These are phyloP conservation scores for Chrysaora quinquecirrha DNA, from an alignment of 30 jellyfish, hydroid and myxozoan species.

Conservation along the genomic window DNA sequence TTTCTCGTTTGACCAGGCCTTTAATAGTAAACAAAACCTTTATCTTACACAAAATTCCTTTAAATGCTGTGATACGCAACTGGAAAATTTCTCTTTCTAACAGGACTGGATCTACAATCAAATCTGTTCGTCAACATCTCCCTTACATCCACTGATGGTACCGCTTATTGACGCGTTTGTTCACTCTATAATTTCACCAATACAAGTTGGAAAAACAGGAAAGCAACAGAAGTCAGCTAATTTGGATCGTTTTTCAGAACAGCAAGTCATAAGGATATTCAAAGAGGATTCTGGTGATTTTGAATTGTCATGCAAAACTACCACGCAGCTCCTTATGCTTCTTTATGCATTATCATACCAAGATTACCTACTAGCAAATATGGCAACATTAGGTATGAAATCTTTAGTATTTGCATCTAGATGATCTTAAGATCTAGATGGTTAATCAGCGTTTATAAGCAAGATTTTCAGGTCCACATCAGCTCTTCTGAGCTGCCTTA, in stretches of 20 bases:
- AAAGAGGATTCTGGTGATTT: conserved; percentile 11
- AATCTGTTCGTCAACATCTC: conserved; percentile 81
- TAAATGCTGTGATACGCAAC: too few species aligned
- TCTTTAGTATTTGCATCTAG: not conserved
- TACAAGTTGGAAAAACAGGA: conserved; percentile 75
- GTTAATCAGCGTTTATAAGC: too few species aligned
- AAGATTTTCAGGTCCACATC: too few species aligned
- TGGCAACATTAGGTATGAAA: conserved; percentile 73
- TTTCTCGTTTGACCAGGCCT: too few species aligned
- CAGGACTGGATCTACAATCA: conserved; percentile 92
- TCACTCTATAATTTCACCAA: conserved; percentile 85
- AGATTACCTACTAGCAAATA: conserved; percentile 70
- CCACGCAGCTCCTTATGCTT: conserved; percentile 84
- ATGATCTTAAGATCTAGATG: too few species aligned
- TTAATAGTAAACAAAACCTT: too few species aligned
- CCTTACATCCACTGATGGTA: conserved; percentile 90
- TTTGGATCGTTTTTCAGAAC: conserved; percentile 84
- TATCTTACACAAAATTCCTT: too few species aligned
- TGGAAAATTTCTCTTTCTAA: too few species aligned
- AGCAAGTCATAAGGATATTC: conserved; percentile 59
- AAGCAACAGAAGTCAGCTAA: conserved; percentile 79
- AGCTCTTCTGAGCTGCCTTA: too few species aligned
- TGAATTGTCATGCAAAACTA: conserved; percentile 37
- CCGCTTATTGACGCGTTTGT: conserved; percentile 90
- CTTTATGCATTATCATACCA: conserved; percentile 80